A percentile compares a stretch with the other conserved stretches of the same genome.
These are phyloP conservation scores for Sula dactylatra DNA, from an alignment of 2,113 vertebrate species.

Conservation along the genomic window DNA sequence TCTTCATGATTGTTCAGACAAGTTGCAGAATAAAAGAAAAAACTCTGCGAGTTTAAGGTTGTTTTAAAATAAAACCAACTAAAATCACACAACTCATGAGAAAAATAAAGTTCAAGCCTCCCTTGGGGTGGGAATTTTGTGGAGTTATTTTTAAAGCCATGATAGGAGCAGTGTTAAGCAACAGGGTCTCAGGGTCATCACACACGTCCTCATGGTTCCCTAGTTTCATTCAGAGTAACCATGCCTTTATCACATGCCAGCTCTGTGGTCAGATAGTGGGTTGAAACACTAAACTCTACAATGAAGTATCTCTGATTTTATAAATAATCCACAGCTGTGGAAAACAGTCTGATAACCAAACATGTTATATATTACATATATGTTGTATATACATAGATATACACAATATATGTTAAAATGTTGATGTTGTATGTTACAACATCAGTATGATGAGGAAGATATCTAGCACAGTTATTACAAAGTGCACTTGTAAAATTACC, in stretches of 20 bases:
- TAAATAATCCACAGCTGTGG: not conserved
- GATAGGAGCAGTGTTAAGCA: not conserved
- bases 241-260: not conserved
- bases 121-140: not conserved
- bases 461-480: not conserved
- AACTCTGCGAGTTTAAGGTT: not conserved
- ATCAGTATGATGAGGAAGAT: not conserved
- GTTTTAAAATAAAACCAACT: not conserved
- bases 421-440: not conserved
- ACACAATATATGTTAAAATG: too few species aligned
- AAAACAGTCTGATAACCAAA: not conserved
- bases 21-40: not conserved
- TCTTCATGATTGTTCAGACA: not conserved
- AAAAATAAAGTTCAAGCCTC: not conserved
- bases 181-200: not conserved
- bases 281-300: not conserved
- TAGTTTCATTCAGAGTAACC: not conserved
- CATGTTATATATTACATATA: too few species aligned
- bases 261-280: not conserved
- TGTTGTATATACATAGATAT: too few species aligned
- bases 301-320: not conserved
- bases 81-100: not conserved
- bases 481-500: not conserved
- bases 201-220: not conserved
- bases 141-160: slow-evolving; percentile 39